A percentile compares a stretch with the other conserved stretches of the same genome.
Evolutionary conservation across 2,888 invertebrate species (phyloP).

Genomic region (Oxytorus armatus): DNA sequence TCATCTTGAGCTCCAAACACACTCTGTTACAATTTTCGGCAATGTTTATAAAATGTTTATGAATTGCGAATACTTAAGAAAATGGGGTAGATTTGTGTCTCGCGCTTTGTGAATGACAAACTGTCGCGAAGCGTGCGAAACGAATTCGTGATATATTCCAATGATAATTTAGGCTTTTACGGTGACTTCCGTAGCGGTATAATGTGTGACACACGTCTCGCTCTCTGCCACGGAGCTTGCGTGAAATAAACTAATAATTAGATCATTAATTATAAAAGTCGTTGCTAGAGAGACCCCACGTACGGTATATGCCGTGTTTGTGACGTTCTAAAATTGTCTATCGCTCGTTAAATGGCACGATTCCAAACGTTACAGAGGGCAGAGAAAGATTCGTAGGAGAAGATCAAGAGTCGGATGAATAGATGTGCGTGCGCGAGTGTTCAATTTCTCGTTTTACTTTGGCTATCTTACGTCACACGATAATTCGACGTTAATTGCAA

Average conservation of each 20-base stretch:
- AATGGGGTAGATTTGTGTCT: constrained; percentile 7
- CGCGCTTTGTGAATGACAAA: not conserved
- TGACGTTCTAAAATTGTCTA: constrained; percentile 54
- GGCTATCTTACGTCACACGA: constrained; percentile 43
- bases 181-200: constrained; percentile 3
- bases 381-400: not conserved
- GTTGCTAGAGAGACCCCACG: constrained; percentile 32
- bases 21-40: too few species aligned
- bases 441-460: constrained; percentile 40
- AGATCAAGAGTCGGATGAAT: constrained; percentile 59
- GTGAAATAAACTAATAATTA: constrained; percentile 57
- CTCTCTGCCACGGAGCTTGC: constrained; percentile 20
- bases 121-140: constrained; percentile 13
- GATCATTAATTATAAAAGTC: constrained; percentile 62
- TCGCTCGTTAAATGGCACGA: constrained; percentile 55
- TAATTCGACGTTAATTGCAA: constrained; percentile 45
- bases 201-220: constrained; percentile 26
- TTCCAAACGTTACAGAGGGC: constrained; percentile 53
- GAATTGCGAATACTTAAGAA: not conserved
- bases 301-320: constrained; percentile 10
- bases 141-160: constrained; percentile 44
- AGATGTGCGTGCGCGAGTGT: constrained; percentile 15
- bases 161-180: constrained; percentile 19
- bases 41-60: not conserved
- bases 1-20: too few species aligned